Conservation (phyloP, 2,113 vertebrate species). For the Prinia subflava region DNA sequence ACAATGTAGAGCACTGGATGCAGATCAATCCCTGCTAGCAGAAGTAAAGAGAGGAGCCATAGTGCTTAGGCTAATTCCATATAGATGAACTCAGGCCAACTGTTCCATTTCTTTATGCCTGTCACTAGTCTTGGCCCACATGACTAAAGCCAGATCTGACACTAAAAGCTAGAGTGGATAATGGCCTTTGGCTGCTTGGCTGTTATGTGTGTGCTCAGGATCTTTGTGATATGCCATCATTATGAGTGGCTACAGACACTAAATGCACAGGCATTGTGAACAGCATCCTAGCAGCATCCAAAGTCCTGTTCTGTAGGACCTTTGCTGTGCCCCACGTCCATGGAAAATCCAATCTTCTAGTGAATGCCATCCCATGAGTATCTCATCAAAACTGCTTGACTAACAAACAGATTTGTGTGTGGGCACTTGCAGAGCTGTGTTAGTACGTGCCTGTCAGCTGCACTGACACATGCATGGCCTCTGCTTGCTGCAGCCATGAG, state of each 20-base stretch:
- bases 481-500: not conserved
- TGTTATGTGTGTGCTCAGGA: not conserved
- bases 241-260: not conserved
- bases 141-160: not conserved
- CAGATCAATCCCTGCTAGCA: not conserved
- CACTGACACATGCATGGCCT: accelerated
- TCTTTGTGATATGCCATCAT: not conserved
- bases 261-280: not conserved
- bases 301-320: not conserved
- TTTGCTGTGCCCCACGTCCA: not conserved
- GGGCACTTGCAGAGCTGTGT: not conserved
- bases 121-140: not conserved
- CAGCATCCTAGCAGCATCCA: not conserved
- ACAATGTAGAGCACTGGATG: not conserved
- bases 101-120: not conserved
- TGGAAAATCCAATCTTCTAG: not conserved
- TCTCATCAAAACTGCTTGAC: not conserved
- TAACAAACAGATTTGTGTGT: not conserved
- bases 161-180: not conserved
- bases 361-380: not conserved
- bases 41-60: not conserved
- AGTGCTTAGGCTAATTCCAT: not conserved
- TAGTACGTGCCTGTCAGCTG: not conserved
- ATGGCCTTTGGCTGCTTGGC: not conserved
- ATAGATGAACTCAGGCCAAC: not conserved